Evolutionary conservation across 2,797 vertebrate species (phyloP).

Genomic region (Serranus cabrilla): DNA sequence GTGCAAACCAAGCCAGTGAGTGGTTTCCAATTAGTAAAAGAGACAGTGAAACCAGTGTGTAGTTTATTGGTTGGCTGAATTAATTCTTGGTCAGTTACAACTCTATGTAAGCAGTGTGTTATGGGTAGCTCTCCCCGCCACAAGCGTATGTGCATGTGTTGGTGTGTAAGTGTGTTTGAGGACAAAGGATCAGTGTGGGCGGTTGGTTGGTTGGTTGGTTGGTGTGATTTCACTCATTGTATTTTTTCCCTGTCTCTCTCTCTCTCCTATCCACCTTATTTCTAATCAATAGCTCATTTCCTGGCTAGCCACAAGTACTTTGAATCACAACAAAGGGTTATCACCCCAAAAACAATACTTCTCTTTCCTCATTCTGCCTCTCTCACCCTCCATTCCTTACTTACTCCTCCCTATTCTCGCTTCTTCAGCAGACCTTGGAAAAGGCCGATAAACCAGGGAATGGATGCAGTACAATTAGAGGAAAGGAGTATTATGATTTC

Average conservation of each 20-base stretch:
- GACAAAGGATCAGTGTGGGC: slow-evolving; percentile 31
- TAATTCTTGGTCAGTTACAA: slow-evolving; percentile 37
- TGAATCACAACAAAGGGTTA: slow-evolving; percentile 71
- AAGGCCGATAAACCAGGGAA: slow-evolving; percentile 2
- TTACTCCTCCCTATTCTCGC: neutral
- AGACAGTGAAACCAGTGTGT: slow-evolving; percentile 19
- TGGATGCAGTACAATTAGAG: neutral
- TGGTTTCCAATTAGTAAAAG: slow-evolving; percentile 51
- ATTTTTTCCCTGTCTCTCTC: slow-evolving; percentile 10
- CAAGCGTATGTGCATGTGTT: neutral
- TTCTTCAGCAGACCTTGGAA: slow-evolving; percentile 26
- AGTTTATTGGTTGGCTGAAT: slow-evolving; percentile 43
- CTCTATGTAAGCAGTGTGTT: slow-evolving; percentile 38
- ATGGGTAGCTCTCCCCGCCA: neutral
- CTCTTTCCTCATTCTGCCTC: slow-evolving; percentile 18
- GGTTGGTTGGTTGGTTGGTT: slow-evolving; percentile 19
- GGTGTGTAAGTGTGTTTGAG: neutral
- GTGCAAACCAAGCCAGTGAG: slow-evolving; percentile 39
- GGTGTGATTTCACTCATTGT: slow-evolving; percentile 43
- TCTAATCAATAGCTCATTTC: slow-evolving; percentile 82
- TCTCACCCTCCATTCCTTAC: slow-evolving; percentile 13
- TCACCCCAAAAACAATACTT: slow-evolving; percentile 49
- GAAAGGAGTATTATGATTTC: neutral
- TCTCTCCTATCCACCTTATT: slow-evolving; percentile 33
- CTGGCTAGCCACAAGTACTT: slow-evolving; percentile 56